phyloP scores from a whole-genome alignment of 2,797 vertebrate genomes.

The Hephaestus fuliginosus region DNA sequence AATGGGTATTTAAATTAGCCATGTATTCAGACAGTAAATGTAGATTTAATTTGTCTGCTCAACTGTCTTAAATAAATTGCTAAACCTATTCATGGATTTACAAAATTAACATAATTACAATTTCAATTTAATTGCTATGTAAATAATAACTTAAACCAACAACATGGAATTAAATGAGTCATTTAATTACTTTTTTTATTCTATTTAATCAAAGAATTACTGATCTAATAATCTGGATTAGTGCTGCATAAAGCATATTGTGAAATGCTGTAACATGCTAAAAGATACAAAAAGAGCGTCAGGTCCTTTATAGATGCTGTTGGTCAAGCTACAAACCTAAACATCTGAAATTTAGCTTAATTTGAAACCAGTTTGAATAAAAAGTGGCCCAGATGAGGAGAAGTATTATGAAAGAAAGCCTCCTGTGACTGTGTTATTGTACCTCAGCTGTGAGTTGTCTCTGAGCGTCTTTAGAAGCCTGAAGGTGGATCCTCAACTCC shows the following conservation, averaged over 20 bases:
- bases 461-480: slow-evolving; percentile 98
- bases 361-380: neutral
- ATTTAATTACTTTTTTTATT: too few species aligned
- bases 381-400: neutral
- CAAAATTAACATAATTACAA: slow-evolving; percentile 5
- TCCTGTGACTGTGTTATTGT: neutral
- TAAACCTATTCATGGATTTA: slow-evolving; percentile 1
- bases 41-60: neutral
- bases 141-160: neutral
- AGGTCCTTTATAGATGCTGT: neutral
- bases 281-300: neutral
- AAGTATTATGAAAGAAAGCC: too few species aligned
- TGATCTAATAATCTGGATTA: neutral
- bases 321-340: neutral
- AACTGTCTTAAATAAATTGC: neutral
- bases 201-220: neutral
- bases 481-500: slow-evolving; percentile 95
- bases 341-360: neutral
- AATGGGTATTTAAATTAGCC: slow-evolving; percentile 3
- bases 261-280: neutral
- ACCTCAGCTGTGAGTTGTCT: slow-evolving; percentile 97
- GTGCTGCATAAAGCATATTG: neutral
- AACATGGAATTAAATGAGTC: neutral
- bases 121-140: neutral
- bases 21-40: slow-evolving; percentile 3